These are phyloP conservation scores for Numida meleagris DNA, from an alignment of 2,113 vertebrate species.

Conservation along the genomic window DNA sequence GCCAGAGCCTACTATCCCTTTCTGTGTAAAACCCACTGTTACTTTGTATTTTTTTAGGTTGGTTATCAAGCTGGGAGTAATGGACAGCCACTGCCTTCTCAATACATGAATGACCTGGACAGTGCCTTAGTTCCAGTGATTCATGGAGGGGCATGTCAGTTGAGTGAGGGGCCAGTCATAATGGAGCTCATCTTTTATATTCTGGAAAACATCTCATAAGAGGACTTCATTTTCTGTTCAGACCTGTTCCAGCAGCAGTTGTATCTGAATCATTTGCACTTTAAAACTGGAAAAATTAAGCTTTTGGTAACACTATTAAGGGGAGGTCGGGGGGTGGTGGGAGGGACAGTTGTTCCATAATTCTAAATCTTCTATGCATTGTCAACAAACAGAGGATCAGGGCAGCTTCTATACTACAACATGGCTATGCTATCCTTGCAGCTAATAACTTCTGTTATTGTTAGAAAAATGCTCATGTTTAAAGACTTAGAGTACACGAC, in stretches of 20 bases:
- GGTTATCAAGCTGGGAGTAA: conserved; percentile 96
- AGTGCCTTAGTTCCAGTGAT: conserved; percentile 93
- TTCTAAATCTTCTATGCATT: conserved; percentile 91
- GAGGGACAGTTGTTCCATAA: conserved; percentile 80
- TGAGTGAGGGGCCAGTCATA: conserved; percentile 87
- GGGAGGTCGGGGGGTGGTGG: conserved; percentile 14
- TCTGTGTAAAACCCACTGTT: neutral
- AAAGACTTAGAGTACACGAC: conserved; percentile 65
- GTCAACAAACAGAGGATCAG: conserved; percentile 76
- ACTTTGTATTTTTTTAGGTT: conserved; percentile 78
- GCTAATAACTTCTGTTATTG: conserved; percentile 75
- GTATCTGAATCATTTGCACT: conserved; percentile 87
- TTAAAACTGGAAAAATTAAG: conserved; percentile 86
- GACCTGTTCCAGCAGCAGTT: conserved; percentile 80
- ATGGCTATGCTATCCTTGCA: conserved; percentile 78
- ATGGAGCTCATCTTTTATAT: conserved; percentile 99
- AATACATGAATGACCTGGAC: conserved; percentile 94
- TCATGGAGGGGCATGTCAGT: conserved; percentile 91
- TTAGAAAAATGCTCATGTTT: conserved; percentile 76
- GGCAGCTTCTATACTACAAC: conserved; percentile 79
- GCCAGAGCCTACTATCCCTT: neutral
- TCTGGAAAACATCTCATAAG: conserved; percentile 93
- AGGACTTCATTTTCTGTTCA: conserved; percentile 76
- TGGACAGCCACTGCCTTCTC: conserved; percentile 89
- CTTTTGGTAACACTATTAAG: conserved; percentile 84